Conservation (phyloP, 2,888 invertebrate species). For the Drosophila ustulata region DNA sequence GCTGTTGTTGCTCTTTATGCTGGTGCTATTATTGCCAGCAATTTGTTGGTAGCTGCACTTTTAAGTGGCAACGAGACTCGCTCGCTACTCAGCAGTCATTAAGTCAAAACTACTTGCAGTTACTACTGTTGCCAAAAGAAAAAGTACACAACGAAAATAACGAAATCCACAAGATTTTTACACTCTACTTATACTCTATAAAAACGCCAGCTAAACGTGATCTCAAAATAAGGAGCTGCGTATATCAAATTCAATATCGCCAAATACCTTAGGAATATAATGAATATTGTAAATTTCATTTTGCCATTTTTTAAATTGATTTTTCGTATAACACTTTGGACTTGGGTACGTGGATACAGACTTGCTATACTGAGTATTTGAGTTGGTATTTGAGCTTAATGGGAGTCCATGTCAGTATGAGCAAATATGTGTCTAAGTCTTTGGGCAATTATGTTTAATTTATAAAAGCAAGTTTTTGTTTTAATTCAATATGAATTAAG, state of each 20-base stretch:
- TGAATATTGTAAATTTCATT: too few species aligned
- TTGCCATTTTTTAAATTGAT: too few species aligned
- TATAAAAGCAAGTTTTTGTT: background rate
- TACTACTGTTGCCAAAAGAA: conserved; percentile 4
- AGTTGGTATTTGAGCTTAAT: background rate
- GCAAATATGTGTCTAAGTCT: background rate
- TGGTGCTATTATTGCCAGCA: conserved; percentile 38
- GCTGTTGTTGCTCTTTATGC: background rate
- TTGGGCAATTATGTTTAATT: background rate
- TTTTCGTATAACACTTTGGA: background rate
- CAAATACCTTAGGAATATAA: background rate
- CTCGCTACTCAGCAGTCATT: conserved; percentile 58
- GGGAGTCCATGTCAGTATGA: background rate
- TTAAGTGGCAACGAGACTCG: conserved; percentile 64
- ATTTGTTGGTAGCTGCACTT: conserved; percentile 71
- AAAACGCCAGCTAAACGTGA: background rate
- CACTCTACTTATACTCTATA: background rate
- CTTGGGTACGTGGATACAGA: background rate
- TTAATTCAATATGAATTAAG: background rate
- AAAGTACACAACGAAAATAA: background rate
- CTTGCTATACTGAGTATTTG: too few species aligned
- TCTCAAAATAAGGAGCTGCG: too few species aligned
- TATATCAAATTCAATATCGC: background rate
- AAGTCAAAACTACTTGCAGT: conserved; percentile 39
- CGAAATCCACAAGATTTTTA: background rate